Conservation (phyloP, 2,113 vertebrate genomes). For the Oenanthe oenanthe region DNA sequence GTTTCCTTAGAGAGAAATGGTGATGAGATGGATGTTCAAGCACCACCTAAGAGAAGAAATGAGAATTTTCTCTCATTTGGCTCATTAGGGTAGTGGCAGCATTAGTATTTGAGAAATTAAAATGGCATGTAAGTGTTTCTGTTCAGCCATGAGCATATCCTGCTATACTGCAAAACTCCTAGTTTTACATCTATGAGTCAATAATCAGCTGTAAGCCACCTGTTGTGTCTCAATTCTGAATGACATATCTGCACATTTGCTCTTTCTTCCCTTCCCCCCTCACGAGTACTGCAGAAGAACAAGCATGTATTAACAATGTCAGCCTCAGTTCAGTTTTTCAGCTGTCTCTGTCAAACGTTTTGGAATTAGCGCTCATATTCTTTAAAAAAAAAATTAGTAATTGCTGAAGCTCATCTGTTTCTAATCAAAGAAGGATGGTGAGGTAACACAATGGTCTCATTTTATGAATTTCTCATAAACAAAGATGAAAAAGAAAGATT, state of each 20-base stretch:
- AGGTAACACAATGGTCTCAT: background rate
- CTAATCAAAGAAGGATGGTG: background rate
- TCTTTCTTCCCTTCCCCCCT: background rate
- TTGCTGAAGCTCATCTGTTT: background rate
- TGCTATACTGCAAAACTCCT: background rate
- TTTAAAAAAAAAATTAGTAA: background rate
- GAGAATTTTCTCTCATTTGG: background rate
- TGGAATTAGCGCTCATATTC: background rate
- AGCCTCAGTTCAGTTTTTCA: background rate
- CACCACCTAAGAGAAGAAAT: background rate
- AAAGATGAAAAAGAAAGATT: background rate
- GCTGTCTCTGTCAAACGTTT: background rate
- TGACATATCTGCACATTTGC: background rate
- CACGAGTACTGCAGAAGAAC: background rate
- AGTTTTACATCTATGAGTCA: background rate
- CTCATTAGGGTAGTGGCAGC: background rate
- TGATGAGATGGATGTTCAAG: background rate
- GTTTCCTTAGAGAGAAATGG: background rate
- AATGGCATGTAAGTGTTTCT: background rate
- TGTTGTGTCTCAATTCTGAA: background rate
- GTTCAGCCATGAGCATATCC: background rate
- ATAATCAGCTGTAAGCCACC: background rate
- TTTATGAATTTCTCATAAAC: background rate
- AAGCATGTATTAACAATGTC: background rate
- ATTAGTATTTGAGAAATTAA: background rate